These are phyloP conservation scores for Lamellibrachia columna DNA, from an alignment of 2,888 invertebrate genomes.

Conservation along the genomic window DNA sequence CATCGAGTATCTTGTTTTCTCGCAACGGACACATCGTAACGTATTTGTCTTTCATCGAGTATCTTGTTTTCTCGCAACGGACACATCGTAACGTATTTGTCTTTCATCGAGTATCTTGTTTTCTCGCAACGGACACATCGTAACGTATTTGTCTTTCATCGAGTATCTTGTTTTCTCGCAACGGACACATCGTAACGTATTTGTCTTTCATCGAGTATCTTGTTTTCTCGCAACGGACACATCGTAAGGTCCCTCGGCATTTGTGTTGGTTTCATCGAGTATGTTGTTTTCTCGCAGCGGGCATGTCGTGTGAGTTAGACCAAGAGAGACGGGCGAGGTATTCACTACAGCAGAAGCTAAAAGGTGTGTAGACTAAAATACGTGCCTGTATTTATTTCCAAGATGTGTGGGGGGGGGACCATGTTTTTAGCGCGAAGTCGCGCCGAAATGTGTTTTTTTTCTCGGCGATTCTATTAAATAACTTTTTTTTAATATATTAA, in stretches of 20 bases:
- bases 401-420: background rate
- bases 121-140: background rate
- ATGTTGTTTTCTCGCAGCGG: constrained; percentile 46
- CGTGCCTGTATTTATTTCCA: background rate
- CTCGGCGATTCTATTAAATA: no score
- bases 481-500: no score
- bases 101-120: background rate
- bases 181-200: background rate
- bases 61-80: background rate
- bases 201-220: background rate
- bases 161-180: background rate
- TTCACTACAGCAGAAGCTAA: constrained; percentile 60
- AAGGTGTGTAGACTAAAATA: constrained; percentile 48
- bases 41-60: background rate
- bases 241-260: background rate
- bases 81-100: background rate
- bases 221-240: background rate
- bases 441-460: no score
- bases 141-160: background rate
- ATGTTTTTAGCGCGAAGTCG: background rate
- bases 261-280: background rate
- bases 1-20: background rate
- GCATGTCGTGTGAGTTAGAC: constrained; percentile 58
- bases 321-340: constrained; percentile 59
- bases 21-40: background rate